These are phyloP conservation scores for Antennarius striatus DNA, from an alignment of 2,113 vertebrate genomes.

Conservation along the genomic window DNA sequence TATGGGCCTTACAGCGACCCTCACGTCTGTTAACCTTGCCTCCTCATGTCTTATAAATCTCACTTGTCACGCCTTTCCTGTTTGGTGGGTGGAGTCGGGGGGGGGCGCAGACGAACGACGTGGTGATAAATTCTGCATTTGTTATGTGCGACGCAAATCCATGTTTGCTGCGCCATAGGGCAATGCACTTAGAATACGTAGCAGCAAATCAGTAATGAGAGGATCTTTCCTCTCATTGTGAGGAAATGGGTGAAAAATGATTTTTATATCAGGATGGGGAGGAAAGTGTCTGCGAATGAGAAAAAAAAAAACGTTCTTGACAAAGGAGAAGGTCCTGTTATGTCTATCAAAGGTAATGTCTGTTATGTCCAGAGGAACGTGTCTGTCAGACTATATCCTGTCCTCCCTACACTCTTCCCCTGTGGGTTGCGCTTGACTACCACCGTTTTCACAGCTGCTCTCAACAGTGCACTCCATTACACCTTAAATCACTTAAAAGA, in stretches of 20 bases:
- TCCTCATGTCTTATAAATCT: constrained; percentile 68
- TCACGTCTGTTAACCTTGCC: constrained; percentile 73
- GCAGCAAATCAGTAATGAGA: constrained; percentile 45
- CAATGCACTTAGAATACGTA: constrained; percentile 29
- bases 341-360: constrained; percentile 49
- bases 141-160: constrained; percentile 22
- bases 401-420: constrained; percentile 62
- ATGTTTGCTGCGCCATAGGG: constrained; percentile 17
- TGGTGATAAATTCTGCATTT: constrained; percentile 55
- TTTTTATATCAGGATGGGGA: constrained; percentile 5
- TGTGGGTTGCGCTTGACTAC: constrained; percentile 74
- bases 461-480: constrained; percentile 77
- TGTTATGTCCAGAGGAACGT: constrained; percentile 50
- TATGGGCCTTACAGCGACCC: constrained; percentile 68
- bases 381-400: constrained; percentile 43
- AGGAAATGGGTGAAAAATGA: background rate
- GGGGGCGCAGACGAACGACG: constrained; percentile 27
- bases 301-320: background rate
- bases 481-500: constrained; percentile 81
- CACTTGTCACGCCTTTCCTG: constrained; percentile 61
- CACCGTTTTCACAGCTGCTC: constrained; percentile 77
- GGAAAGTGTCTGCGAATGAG: constrained; percentile 2
- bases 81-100: constrained; percentile 64
- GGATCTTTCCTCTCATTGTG: constrained; percentile 4
- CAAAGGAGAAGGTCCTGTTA: constrained; percentile 1